Percentiles rank a stretch among this genome's conserved stretches.
These are phyloP conservation scores for Mastigias papua DNA, from an alignment of 30 jellyfish, hydroid and myxozoan genomes.

Conservation along the genomic window DNA sequence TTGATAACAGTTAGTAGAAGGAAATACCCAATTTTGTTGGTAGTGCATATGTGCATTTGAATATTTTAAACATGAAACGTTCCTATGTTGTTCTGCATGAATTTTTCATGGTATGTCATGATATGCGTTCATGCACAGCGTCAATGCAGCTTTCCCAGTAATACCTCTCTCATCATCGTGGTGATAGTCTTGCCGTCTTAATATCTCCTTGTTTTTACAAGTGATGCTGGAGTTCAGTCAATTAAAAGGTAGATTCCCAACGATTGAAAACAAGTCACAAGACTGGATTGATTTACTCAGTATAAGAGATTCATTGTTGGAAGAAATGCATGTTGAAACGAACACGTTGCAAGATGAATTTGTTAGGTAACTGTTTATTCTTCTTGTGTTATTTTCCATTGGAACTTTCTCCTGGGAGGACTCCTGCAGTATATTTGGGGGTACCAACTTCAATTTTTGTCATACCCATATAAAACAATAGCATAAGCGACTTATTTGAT, in stretches of 20 bases:
- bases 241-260: slow-evolving; percentile 73
- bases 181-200: neutral
- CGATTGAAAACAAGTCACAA: slow-evolving; percentile 37
- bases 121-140: too few relatives aligned
- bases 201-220: slow-evolving; percentile 2
- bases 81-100: too few relatives aligned
- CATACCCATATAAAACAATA: too few relatives aligned
- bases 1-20: too few relatives aligned
- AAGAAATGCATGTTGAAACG: slow-evolving; percentile 73
- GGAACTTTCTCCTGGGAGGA: too few relatives aligned
- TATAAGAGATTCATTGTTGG: slow-evolving; percentile 78
- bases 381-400: neutral
- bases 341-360: slow-evolving; percentile 87
- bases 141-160: neutral
- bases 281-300: slow-evolving; percentile 82
- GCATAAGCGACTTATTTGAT: too few relatives aligned
- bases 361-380: slow-evolving; percentile 50
- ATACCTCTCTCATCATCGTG: neutral
- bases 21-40: too few relatives aligned
- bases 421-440: too few relatives aligned
- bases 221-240: slow-evolving; percentile 79
- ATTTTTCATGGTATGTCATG: too few relatives aligned
- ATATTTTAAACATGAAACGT: too few relatives aligned
- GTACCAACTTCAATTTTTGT: too few relatives aligned
- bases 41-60: too few relatives aligned